These are phyloP conservation scores for Cryptophagus acutangulus DNA, from an alignment of 2,888 invertebrate genomes.

Conservation along the genomic window DNA sequence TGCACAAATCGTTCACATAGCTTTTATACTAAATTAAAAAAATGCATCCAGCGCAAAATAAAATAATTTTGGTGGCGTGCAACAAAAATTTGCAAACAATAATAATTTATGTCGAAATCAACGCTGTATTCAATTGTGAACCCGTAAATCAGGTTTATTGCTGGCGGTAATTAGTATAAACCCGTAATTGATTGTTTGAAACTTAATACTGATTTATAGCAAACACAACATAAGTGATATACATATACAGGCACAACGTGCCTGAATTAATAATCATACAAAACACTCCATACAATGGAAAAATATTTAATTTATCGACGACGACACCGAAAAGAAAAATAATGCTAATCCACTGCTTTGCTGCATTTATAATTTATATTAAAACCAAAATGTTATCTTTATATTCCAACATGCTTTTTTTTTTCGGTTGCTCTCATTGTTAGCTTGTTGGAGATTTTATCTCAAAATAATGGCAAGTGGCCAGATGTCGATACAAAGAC, in stretches of 20 bases:
- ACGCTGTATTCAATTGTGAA: conserved; percentile 38
- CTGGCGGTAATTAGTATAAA: conserved; percentile 42
- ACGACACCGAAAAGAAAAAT: not conserved
- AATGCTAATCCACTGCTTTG: too few relatives aligned
- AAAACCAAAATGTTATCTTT: too few relatives aligned
- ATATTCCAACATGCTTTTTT: too few relatives aligned
- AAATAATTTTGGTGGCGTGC: conserved; percentile 29
- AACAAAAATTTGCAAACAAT: conserved; percentile 33
- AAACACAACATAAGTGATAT: conserved; percentile 3
- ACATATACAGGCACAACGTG: conserved; percentile 1
- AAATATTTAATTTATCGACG: conserved; percentile 1
- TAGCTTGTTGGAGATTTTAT: too few relatives aligned
- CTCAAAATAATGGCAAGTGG: conserved; percentile 16
- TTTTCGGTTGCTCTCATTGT: too few relatives aligned
- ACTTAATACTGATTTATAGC: conserved; percentile 42
- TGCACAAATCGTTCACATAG: too few relatives aligned
- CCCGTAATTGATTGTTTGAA: conserved; percentile 42
- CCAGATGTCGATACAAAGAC: conserved; percentile 29
- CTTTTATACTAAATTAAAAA: too few relatives aligned
- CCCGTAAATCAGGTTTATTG: conserved; percentile 41
- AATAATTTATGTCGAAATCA: conserved; percentile 39
- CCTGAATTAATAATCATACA: not conserved
- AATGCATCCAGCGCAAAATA: too few relatives aligned
- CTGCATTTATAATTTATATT: too few relatives aligned
- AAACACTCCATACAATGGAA: not conserved